Evolutionary conservation across 2,113 vertebrate genomes (phyloP), one percentile per base, ranked within the genome.

Genomic region (Saccopteryx leptura): DNA sequence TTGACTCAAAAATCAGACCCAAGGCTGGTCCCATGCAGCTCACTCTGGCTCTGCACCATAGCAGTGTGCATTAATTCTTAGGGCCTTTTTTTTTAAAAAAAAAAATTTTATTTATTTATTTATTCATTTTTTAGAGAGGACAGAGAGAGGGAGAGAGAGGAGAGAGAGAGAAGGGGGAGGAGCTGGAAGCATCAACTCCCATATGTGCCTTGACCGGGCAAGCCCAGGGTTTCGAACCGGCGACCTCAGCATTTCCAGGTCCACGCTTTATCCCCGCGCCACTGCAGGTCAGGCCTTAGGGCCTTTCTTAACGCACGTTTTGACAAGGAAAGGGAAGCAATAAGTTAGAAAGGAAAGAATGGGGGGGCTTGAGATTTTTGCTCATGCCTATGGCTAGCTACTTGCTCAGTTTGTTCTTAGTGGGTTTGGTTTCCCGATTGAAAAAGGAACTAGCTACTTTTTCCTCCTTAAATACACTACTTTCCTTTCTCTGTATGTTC

Each of bases 401-500:
- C 56, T 88, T 74, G 52, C 18, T 94, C 72, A 94, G 46, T 81
- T 94, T 85, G 17, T 89, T 93, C 68, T 75, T 78, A 69, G 23
- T 54, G 68, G 60, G 5, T 50, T 92, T 92, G 28, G 26, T 89
- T 93, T 76, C 54, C 50, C 23, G 48, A 39, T 79, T 71, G 9
- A n/a, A 88, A 81, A 86, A 26, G 48, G 24, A 89, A 88, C 69
- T 50, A 15, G 52, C 50, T 7, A 76, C 24, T 23, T 3, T 63
- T 92, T 90, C 19, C 48, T 94, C 76, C 75, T 90, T 95, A 61
- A 94, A 92, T 84, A 66, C 33, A 63, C n/a, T 79, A 46, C 26
- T n/a, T 83, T 78, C 46, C 69, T 89, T 93, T 56, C 24, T 93
- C 33, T 86, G 52, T 83, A 39, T 66, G 18, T 26, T 9, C 8